Percentiles rank a stretch among this genome's conserved stretches.
phyloP scores from a whole-genome alignment of 1,140 invertebrate species.

The Linepithema humile region DNA sequence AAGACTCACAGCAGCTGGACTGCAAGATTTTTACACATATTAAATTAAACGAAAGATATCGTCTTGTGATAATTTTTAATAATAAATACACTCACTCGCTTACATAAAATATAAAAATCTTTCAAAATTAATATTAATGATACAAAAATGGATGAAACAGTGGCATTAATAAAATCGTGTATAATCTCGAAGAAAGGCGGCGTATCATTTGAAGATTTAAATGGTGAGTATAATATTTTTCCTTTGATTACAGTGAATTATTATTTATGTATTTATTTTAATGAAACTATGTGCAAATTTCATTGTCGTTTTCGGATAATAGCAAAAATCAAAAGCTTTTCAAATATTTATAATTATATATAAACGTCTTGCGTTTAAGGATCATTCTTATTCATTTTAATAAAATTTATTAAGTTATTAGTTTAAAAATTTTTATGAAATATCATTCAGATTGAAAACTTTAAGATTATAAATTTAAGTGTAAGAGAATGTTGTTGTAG shows the following conservation, averaged over 20 bases:
- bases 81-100: not conserved
- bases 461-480: not conserved
- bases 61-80: not conserved
- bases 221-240: conserved; percentile 15
- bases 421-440: not conserved
- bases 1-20: conserved; percentile 6
- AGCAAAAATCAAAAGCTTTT: not conserved
- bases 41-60: not conserved
- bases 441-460: not conserved
- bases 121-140: not conserved
- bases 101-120: not conserved
- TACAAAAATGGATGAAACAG: conserved; percentile 31
- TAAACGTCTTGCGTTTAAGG: not conserved
- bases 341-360: not conserved
- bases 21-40: conserved; percentile 9
- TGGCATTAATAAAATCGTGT: conserved; percentile 40
- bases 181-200: conserved; percentile 46
- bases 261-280: not conserved
- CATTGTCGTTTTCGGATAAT: not conserved
- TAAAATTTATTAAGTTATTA: not conserved
- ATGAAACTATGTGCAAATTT: not conserved
- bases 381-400: not conserved
- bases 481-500: conserved; percentile 34
- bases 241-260: not conserved
- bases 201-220: not conserved